Base-by-base conservation (phyloP, 2,797 vertebrate species). In the Sebastes kiyomatsui region DNA sequence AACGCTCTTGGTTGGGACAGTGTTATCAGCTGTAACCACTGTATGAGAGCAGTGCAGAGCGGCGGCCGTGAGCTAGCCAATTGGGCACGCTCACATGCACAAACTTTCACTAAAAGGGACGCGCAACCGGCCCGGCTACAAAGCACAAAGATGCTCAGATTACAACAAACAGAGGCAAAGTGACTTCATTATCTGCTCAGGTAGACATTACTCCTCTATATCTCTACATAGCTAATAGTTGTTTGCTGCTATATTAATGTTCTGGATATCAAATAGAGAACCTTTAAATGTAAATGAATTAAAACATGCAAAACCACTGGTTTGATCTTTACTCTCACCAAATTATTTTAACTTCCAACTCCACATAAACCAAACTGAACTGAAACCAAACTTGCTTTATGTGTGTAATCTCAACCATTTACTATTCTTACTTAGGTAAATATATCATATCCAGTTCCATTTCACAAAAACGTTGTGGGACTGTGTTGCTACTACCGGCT, bases 381-480 rank as follows among this genome's bases (percentile, higher is more conserved):
- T 23, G 46, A 83, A 77, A 55, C 11, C 70, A 71, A 61, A 23
- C 35, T 42, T 49, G 42, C 6, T 72, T 79, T n/a, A 33, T 49
- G 23, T 62, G 22, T 58, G 32, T 38, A 38, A 38, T 14, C 10
- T 73, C 13, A 81, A 38, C 22, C 4, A 62, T 67, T 70, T 32
- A 18, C 59, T 64, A 67, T 62, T 18, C 49, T 65, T 33, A 83
- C 16, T 64, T 30, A 66, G n/a, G n/a, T 49, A 22, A 74, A 55
- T 56, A 49, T 56, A 23, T 38, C 10, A 30, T n/a, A 72, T 58
- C 69, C 20, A 67, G 52, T n/a, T 52, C 10, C 33, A 81, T 85
- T 84, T 82, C 33, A 87, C 59, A 87, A 88, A 83, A 80, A 69
- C 13, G 13, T 58, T 54, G 22, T 22, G 56, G 77, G 68, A 64